Evolutionary conservation across 2,113 vertebrate species (phyloP).

Genomic region (Platysternon megacephalum): DNA sequence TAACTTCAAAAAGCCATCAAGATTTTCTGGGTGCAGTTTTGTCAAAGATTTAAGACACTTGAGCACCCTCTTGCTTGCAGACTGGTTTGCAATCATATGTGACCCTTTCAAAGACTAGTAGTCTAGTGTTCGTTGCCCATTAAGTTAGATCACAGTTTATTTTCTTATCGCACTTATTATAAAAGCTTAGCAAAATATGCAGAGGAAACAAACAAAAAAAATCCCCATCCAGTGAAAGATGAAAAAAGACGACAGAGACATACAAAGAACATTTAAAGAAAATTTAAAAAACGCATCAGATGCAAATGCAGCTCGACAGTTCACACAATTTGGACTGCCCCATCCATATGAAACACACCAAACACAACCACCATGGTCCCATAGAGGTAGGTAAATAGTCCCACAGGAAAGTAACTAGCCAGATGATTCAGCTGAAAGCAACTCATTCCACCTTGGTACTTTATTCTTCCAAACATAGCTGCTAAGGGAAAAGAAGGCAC

Average conservation of each 20-base stretch:
- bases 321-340: background rate
- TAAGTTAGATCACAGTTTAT: conserved; percentile 7
- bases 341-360: background rate
- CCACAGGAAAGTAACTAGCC: background rate
- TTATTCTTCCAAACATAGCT: background rate
- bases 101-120: conserved; percentile 26
- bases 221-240: background rate
- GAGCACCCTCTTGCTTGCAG: background rate
- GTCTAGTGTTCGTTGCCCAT: background rate
- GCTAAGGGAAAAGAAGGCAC: background rate
- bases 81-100: background rate
- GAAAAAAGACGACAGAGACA: background rate
- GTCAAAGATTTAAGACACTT: background rate
- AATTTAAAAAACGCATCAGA: background rate
- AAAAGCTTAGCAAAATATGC: background rate
- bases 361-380: no score
- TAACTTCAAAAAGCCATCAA: conserved; percentile 27
- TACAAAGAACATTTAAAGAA: background rate
- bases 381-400: background rate
- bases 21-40: background rate
- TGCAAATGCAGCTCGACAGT: background rate
- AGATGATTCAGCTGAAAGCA: background rate
- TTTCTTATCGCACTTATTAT: background rate
- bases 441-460: background rate
- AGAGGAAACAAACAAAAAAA: background rate